These are phyloP conservation scores for Paramacrobiotus metropolitanus DNA, from an alignment of 1,140 invertebrate genomes.

Conservation along the genomic window DNA sequence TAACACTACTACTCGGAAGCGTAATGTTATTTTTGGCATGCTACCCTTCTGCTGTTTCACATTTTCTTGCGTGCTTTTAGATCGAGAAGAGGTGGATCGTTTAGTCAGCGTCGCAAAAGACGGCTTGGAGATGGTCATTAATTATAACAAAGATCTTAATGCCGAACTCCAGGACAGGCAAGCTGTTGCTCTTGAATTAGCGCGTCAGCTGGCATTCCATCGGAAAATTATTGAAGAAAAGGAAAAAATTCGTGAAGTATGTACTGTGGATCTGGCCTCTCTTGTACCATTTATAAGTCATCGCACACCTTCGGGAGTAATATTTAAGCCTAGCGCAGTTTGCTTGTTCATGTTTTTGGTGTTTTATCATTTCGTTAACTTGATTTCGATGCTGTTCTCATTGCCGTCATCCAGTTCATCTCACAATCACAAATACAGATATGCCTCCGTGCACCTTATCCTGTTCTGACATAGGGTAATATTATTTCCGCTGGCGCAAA, in stretches of 20 bases:
- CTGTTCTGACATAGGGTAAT: too few species aligned
- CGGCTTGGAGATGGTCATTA: neutral
- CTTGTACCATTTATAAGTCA: neutral
- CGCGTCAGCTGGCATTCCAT: conserved; percentile 1
- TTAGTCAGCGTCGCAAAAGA: neutral
- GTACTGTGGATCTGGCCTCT: neutral
- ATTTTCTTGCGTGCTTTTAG: neutral
- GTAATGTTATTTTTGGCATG: neutral
- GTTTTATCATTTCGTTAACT: too few species aligned
- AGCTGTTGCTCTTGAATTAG: neutral
- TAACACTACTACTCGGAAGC: neutral
- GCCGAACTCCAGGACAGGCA: neutral
- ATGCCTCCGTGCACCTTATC: neutral
- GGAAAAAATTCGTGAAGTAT: neutral
- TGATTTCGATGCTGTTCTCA: neutral
- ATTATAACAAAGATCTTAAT: conserved; percentile 1
- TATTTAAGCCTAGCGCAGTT: neutral
- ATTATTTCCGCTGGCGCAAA: too few species aligned
- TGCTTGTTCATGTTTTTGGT: too few species aligned
- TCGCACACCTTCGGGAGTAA: neutral
- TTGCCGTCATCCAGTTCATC: neutral
- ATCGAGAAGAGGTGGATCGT: neutral
- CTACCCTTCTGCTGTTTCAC: neutral
- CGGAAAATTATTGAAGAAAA: conserved; percentile 1
- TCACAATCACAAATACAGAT: neutral